These are phyloP conservation scores for Acomys russatus DNA, from an alignment of 2,797 vertebrate species.

Conservation along the genomic window DNA sequence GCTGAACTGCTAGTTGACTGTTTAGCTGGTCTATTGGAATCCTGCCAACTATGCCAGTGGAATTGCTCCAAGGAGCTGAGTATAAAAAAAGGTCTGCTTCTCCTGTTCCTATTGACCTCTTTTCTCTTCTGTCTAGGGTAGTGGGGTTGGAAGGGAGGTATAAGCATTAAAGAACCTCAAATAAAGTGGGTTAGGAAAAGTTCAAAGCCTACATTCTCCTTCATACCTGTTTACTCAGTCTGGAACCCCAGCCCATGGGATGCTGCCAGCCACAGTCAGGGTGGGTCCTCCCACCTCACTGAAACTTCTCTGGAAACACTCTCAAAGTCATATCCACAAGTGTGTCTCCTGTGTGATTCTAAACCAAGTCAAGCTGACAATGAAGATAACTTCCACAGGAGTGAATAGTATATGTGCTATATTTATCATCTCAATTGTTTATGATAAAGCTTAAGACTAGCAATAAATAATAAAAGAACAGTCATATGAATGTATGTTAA, in stretches of 20 bases:
- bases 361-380: background rate
- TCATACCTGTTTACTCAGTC: background rate
- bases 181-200: too few relatives aligned
- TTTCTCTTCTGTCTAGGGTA: too few relatives aligned
- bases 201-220: too few relatives aligned
- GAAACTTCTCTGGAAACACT: background rate
- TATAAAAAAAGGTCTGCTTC: too few relatives aligned
- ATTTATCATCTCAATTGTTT: background rate
- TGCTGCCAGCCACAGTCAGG: background rate
- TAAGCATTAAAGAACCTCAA: too few relatives aligned
- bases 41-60: too few relatives aligned
- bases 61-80: too few relatives aligned
- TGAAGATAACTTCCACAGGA: background rate
- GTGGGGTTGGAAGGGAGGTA: too few relatives aligned
- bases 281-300: background rate
- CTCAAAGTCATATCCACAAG: background rate
- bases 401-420: background rate
- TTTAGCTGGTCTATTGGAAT: too few relatives aligned
- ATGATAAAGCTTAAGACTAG: background rate
- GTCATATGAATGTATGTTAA: background rate
- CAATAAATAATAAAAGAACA: background rate
- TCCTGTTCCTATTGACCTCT: too few relatives aligned
- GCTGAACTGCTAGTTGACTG: too few relatives aligned
- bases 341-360: background rate
- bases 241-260: too few relatives aligned